phyloP scores from a whole-genome alignment of 2,888 invertebrate species.

The Caenorhabditis parvicauda region DNA sequence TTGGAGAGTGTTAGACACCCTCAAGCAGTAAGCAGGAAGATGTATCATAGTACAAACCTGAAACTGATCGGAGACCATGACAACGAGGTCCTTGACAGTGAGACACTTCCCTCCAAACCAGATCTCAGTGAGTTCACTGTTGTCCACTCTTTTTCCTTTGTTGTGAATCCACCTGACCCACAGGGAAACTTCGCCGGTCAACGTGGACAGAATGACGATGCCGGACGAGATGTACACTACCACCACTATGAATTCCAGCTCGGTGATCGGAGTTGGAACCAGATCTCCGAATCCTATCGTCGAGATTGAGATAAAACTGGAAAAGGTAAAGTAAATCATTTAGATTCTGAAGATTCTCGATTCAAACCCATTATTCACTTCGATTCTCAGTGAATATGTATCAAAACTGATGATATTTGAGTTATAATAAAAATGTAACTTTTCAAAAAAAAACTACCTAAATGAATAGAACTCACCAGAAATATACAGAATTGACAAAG shows the following conservation, averaged over 20 bases:
- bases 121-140: slow-evolving; percentile 46
- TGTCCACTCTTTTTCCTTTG: slow-evolving; percentile 27
- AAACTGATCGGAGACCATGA: slow-evolving; percentile 43
- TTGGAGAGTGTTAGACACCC: no score
- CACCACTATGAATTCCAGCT: slow-evolving; percentile 29
- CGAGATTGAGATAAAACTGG: slow-evolving; percentile 53
- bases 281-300: slow-evolving; percentile 56
- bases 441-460: no score
- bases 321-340: slow-evolving; percentile 5
- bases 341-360: background rate
- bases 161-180: slow-evolving; percentile 42
- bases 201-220: slow-evolving; percentile 45
- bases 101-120: slow-evolving; percentile 50
- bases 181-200: slow-evolving; percentile 36
- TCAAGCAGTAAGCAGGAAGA: no score
- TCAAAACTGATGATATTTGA: no score
- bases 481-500: slow-evolving; percentile 45
- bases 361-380: no score
- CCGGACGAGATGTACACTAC: slow-evolving; percentile 41
- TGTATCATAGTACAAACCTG: slow-evolving; percentile 24
- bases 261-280: slow-evolving; percentile 36
- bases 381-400: no score
- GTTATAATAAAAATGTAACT: no score
- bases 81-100: slow-evolving; percentile 44
- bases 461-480: slow-evolving; percentile 29